Base-by-base conservation (phyloP, 2,888 invertebrate species). In the Exocentrus adspersus region DNA sequence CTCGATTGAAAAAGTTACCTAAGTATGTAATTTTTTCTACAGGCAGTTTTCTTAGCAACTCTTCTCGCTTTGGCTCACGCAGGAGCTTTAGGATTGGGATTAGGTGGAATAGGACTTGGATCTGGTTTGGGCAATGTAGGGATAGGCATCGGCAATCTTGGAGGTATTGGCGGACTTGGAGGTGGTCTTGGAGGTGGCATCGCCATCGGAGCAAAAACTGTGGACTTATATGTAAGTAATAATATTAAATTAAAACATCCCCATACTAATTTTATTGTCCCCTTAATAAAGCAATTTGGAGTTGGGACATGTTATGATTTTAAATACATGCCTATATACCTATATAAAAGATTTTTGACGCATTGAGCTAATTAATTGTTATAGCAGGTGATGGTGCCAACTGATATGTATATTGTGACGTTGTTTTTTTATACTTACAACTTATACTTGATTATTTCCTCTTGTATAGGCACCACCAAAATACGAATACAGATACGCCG, bases 401-500 rank as follows among this genome's bases (percentile, higher is more conserved):
- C n/a, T n/a, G n/a, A n/a, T n/a, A n/a, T n/a, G n/a, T n/a, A n/a
- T n/a, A n/a, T n/a, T n/a, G n/a, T n/a, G n/a, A n/a, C n/a, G n/a
- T n/a, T n/a, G n/a, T n/a, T n/a, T 37, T 37, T 37, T 12, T 37
- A 24, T 24, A 24, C 24, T 7, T 24, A 5, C 7, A 24, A 24
- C 24, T 24, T 24, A n/a, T n/a, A n/a, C n/a, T n/a, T n/a, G n/a
- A n/a, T n/a, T n/a, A n/a, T n/a, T n/a, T n/a, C n/a, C n/a, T n/a
- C n/a, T 37, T 37, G 2, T 20, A 41, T 16, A 72, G 74, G 69
- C 73, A 17, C 71, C 72, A 14, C 68, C 74, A 16, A 67, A 72
- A 62, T 74, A 74, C 57, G 73, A 74, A 48, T 74, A 64, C 67
- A 72, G 72, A 61, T 74, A 74, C 54, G 72, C 68, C 6, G 73